A percentile compares a stretch with the other conserved stretches of the same genome.
phyloP scores from a whole-genome alignment of 2,888 invertebrate genomes.

The Myathropa florea region DNA sequence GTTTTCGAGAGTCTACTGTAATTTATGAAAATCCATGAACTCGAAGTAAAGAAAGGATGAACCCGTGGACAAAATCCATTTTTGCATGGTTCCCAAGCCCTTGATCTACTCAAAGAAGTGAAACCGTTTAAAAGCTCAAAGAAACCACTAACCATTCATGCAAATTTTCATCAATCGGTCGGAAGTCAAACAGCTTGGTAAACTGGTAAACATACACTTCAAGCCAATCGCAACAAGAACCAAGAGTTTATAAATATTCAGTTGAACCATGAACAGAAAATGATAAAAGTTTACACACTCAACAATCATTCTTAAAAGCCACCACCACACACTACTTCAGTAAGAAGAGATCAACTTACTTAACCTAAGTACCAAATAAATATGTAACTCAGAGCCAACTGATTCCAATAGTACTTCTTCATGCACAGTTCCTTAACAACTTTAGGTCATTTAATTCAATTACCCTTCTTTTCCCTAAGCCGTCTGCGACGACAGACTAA shows the following conservation, averaged over 20 bases:
- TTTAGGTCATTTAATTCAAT: constrained; percentile 49
- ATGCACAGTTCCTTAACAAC: constrained; percentile 7
- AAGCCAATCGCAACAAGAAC: background rate
- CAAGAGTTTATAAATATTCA: background rate
- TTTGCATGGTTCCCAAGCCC: too few species aligned
- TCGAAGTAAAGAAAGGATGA: too few species aligned
- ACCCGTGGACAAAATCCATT: too few species aligned
- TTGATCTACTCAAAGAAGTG: too few species aligned
- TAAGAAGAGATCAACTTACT: background rate
- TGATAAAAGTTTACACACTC: background rate
- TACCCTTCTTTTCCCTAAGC: background rate
- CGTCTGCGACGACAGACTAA: background rate
- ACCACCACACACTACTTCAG: background rate
- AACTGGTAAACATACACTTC: background rate
- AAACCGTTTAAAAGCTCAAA: too few species aligned
- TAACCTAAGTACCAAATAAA: background rate
- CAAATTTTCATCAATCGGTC: background rate
- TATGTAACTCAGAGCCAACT: background rate
- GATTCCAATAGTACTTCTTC: background rate
- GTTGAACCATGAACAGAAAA: background rate
- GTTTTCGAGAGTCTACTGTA: too few species aligned
- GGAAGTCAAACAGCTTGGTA: background rate
- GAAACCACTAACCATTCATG: background rate
- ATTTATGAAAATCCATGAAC: too few species aligned
- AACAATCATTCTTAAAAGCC: background rate